A percentile compares a stretch with the other conserved stretches of the same genome.
Evolutionary conservation across 2,113 vertebrate species (phyloP).

Genomic region (Xenopus borealis): DNA sequence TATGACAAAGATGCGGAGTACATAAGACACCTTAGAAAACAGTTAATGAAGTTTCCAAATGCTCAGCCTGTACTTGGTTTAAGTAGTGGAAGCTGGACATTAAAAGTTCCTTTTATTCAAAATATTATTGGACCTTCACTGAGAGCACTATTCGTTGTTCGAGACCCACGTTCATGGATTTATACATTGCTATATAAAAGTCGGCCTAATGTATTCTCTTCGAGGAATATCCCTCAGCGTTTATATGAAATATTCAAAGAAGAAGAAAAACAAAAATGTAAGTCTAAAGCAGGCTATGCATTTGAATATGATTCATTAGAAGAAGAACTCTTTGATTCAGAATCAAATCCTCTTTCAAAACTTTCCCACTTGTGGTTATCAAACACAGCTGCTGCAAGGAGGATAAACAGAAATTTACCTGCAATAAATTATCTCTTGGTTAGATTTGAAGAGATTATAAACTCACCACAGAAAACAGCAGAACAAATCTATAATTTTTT

Average conservation of each 20-base stretch:
- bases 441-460: conserved; percentile 90
- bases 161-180: conserved; percentile 91
- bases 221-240: conserved; percentile 84
- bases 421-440: conserved; percentile 73
- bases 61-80: conserved; percentile 85
- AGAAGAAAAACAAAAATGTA: conserved; percentile 69
- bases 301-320: conserved; percentile 79
- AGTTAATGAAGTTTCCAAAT: conserved; percentile 75
- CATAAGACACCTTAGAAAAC: conserved; percentile 80
- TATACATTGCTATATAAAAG: conserved; percentile 89
- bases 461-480: conserved; percentile 77
- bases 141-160: conserved; percentile 80
- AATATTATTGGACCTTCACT: conserved; percentile 81
- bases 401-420: conserved; percentile 72
- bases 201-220: conserved; percentile 84
- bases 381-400: conserved; percentile 79
- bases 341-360: conserved; percentile 71
- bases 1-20: conserved; percentile 84
- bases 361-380: conserved; percentile 90
- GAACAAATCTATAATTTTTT: conserved; percentile 85
- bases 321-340: conserved; percentile 70
- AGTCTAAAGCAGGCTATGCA: conserved; percentile 65
- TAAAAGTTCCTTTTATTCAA: conserved; percentile 88
- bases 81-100: conserved; percentile 88
- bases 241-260: conserved; percentile 79